Base-by-base conservation (phyloP, 2,888 invertebrate genomes). In the Panopea generosa region DNA sequence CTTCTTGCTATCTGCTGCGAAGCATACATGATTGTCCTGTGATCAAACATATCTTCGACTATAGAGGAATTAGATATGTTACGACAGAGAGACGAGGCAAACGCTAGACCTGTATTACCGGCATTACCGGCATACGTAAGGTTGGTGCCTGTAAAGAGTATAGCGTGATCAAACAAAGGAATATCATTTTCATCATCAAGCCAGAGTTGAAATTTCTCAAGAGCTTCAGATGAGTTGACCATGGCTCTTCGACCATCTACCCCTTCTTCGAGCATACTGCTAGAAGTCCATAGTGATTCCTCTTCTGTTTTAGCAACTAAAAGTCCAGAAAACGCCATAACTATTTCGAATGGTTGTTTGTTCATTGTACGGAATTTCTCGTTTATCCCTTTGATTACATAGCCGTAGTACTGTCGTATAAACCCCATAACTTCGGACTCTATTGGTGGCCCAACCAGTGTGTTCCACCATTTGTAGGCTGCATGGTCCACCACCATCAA, bases 21-120 rank as follows among this genome's bases (percentile, higher is more conserved):
- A 50, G 77, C 73, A 38, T 60, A 81, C 1, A 66, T 74, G 1
- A 74, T 59, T n/a, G 80, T 81, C 20, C 77, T 55, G 9, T 55
- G 60, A 18, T 81, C 80, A 61, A 74, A 81, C 16, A 63, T 59
- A 29, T 81, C 80, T 45, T 81, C 80, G 6, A 81, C 77, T 7
- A 81, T 77, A 1, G 76, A 77, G 3, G 80, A 73, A 33, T 81
- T 81, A n/a, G 77, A 77, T 22, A 81, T 67, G 22, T 81, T 81
- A 2, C 76, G 66, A 57, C 80, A 81, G 73, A 81, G 76, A 9
- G 80, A 81, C 9, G 67, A 67, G 1, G 66, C 77, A 52, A 81
- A 81, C 6, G 80, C 80, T 14, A 81, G 43, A 38, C 79, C 79
- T 2, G 79, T 72, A 33, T 79, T 79, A 3, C 79, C 79, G 2